Evolutionary conservation across 2,888 invertebrate genomes (phyloP).

Genomic region (Pegoplata infirma): DNA sequence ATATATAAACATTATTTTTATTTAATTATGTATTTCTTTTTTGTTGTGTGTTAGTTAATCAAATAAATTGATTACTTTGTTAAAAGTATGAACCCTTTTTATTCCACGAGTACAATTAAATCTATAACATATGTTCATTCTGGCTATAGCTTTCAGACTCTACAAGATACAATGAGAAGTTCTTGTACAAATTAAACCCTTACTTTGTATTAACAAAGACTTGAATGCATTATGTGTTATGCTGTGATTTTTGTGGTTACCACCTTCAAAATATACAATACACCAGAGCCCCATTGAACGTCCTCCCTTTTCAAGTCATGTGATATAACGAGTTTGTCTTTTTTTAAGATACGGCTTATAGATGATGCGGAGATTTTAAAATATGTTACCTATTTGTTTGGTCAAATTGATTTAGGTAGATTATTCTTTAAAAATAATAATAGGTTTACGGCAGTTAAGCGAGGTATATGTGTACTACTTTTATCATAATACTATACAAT

Average conservation of each 20-base stretch:
- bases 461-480: too few relatives aligned
- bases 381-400: too few relatives aligned
- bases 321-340: too few relatives aligned
- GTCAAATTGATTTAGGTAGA: too few relatives aligned
- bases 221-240: constrained; percentile 44
- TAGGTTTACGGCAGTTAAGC: too few relatives aligned
- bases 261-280: constrained; percentile 34
- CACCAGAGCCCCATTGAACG: too few relatives aligned
- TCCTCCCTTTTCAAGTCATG: too few relatives aligned
- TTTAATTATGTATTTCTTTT: constrained; percentile 58
- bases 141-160: constrained; percentile 24
- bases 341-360: too few relatives aligned
- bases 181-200: constrained; percentile 27
- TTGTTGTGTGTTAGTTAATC: constrained; percentile 32
- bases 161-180: background rate
- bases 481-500: background rate
- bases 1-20: constrained; percentile 64
- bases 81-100: constrained; percentile 36
- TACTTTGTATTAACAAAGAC: constrained; percentile 1
- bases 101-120: constrained; percentile 8
- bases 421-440: too few relatives aligned
- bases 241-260: constrained; percentile 58
- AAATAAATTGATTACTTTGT: constrained; percentile 60
- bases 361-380: too few relatives aligned
- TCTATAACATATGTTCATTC: constrained; percentile 38